Base-by-base conservation (phyloP, 2,113 vertebrate species). In the Urocolius indicus region DNA sequence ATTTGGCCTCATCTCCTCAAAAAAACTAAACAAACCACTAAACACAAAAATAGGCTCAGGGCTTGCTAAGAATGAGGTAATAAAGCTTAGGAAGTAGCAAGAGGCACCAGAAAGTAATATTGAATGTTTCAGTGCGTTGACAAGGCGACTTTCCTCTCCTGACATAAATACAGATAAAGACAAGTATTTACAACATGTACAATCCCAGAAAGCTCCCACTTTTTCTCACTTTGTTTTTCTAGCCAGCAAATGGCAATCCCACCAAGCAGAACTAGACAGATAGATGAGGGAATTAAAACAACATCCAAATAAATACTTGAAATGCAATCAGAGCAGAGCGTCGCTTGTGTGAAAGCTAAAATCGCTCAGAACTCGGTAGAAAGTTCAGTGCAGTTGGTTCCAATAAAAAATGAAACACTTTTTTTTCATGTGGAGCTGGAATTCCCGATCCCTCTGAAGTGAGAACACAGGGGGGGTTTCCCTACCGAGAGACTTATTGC, bases 401-500 rank as follows among this genome's bases (percentile, higher is more conserved):
- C 80, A 92, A 91, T 84, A 88, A 94, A 94, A 96, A 91, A 92
- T 85, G 66, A 90, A 91, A 83, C 90, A 94, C 36, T 41, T 41
- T 68, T 24, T 90, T 94, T 91, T 9, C 54, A 91, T 84, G 83
- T 62, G 66, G 87, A 92, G 85, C 81, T 87, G 93, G 95, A 92
- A 95, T 94, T 96, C 93, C 89, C 41, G 57, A 89, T 18, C 83
- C 93, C 93, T 93, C 93, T 89, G n/a, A 87, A 95, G 97, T 80
- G 91, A 91, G 83, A 73, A 58, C 90, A 30, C 96, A 95, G 96
- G 92, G 86, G 96, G 97, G 87, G 72, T 58, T 94, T 92, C 93
- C 95, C 91, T 89, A 84, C 89, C 92, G 59, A 86, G 93, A 91
- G 95, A 93, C 62, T 95, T 95, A 97, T 96, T 97, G 97, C 91